Conservation (phyloP, 2,888 invertebrate genomes). For the Dusona sp. region DNA sequence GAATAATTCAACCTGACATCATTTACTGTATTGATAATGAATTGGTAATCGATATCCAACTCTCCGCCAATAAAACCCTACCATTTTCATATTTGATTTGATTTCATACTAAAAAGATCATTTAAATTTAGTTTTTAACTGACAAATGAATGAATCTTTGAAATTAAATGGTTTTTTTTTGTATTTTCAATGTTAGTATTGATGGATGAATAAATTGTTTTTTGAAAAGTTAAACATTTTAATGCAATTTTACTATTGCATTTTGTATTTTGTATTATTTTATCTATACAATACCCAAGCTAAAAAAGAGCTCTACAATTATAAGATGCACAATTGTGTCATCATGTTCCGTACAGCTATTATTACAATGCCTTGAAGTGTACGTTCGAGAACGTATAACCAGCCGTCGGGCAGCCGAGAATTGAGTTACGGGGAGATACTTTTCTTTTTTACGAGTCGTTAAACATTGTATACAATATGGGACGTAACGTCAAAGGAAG, state of each 20-base stretch:
- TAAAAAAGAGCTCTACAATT: neutral
- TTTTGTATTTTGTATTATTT: neutral
- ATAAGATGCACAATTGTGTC: neutral
- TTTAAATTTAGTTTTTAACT: neutral
- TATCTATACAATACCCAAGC: neutral
- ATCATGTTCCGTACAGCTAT: neutral
- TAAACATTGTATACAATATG: constrained; percentile 49
- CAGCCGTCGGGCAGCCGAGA: neutral
- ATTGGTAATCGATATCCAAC: constrained; percentile 47
- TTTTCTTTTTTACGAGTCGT: constrained; percentile 30
- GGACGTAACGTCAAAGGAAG: constrained; percentile 14
- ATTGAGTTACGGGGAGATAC: constrained; percentile 19
- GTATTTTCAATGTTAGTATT: too few relatives aligned
- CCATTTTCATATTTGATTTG: neutral
- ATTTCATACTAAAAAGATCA: neutral
- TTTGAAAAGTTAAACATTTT: neutral
- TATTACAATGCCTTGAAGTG: neutral
- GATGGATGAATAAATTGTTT: too few relatives aligned
- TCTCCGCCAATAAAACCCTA: neutral
- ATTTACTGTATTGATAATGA: constrained; percentile 46
- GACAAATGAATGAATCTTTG: neutral
- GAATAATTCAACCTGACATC: constrained; percentile 57
- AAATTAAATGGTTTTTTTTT: neutral
- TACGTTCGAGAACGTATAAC: neutral
- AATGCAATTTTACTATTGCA: neutral